Percentiles rank a stretch among this genome's conserved stretches.
These are phyloP conservation scores for Rhombomys opimus DNA, from an alignment of 2,113 vertebrate genomes.

Conservation along the genomic window DNA sequence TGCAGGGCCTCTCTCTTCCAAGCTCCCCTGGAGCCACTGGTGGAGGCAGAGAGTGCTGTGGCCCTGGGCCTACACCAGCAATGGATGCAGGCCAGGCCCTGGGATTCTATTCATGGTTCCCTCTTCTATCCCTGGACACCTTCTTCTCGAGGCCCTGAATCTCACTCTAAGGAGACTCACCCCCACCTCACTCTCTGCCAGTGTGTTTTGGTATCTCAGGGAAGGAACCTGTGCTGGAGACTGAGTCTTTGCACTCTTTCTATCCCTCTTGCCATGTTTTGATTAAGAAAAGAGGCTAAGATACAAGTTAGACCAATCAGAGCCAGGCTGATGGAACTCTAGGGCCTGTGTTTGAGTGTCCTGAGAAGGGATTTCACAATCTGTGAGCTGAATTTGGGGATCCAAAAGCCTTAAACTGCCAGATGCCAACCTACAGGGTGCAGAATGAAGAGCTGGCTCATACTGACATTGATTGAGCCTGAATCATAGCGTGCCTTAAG, in stretches of 20 bases:
- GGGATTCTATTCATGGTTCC: neutral
- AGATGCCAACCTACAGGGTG: neutral
- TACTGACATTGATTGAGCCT: neutral
- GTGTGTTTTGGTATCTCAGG: neutral
- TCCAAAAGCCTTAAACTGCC: neutral
- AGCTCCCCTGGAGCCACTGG: neutral
- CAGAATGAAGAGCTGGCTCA: neutral
- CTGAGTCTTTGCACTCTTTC: neutral
- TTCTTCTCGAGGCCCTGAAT: neutral
- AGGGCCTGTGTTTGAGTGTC: neutral
- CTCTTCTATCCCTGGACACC: neutral
- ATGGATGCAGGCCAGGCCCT: neutral
- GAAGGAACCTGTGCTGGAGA: neutral
- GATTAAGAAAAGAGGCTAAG: neutral
- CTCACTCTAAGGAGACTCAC: neutral
- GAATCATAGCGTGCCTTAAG: neutral
- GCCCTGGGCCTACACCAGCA: neutral
- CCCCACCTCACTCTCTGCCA: neutral
- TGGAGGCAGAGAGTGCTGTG: neutral
- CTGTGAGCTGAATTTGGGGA: neutral
- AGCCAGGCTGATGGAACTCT: neutral
- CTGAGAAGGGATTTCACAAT: neutral
- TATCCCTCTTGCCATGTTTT: neutral
- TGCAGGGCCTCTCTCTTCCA: fast-evolving
- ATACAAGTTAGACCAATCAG: neutral